Evolutionary conservation across 2,113 vertebrate species (phyloP).

Genomic region (Actinemys pallida): DNA sequence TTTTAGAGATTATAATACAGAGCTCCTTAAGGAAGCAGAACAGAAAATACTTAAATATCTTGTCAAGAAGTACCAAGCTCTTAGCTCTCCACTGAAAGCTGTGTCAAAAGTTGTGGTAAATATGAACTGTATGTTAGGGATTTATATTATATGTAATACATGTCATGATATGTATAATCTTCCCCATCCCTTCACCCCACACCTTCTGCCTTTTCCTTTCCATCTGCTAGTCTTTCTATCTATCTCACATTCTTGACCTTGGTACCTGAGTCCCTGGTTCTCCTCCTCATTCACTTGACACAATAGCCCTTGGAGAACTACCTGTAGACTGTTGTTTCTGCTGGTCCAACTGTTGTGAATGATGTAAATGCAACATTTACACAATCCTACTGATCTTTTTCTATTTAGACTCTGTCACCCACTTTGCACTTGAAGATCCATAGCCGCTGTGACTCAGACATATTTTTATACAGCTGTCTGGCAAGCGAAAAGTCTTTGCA

Average conservation of each 20-base stretch:
- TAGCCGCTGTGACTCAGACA: neutral
- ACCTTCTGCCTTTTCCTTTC: neutral
- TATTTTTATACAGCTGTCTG: neutral
- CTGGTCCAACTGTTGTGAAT: no score
- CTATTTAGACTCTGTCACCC: neutral
- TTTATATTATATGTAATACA: neutral
- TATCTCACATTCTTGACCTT: neutral
- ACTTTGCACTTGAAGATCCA: neutral
- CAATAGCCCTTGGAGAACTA: fast-evolving
- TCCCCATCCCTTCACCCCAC: neutral
- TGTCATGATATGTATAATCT: neutral
- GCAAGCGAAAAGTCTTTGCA: neutral
- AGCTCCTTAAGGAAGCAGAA: neutral
- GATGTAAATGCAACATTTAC: neutral
- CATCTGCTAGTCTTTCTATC: neutral
- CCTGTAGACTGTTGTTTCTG: neutral
- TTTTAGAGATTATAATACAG: neutral
- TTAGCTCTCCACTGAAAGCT: neutral
- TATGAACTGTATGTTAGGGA: neutral
- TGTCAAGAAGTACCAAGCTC: neutral
- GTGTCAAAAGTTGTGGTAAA: neutral
- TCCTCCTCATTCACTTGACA: neutral
- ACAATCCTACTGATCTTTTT: constrained; percentile 11
- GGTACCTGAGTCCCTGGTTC: fast-evolving
- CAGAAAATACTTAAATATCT: neutral